Conservation (phyloP, 1,140 invertebrate genomes). For the Microvelia longipes region DNA sequence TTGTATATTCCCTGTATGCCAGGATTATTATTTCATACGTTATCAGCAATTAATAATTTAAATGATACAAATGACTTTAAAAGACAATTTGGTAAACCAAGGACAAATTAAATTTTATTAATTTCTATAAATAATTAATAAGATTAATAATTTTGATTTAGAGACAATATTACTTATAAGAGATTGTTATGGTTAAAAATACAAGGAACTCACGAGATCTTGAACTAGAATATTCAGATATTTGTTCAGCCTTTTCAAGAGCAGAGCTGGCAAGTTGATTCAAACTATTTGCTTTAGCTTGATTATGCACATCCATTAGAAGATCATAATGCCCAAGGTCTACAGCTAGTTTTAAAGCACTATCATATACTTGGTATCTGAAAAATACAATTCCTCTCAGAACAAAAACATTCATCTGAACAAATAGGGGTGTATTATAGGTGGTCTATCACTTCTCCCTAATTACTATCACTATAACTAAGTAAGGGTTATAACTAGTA, state of each 20-base stretch:
- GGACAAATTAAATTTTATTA: too few relatives aligned
- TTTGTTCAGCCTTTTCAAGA: slow-evolving; percentile 34
- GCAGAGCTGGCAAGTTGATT: slow-evolving; percentile 56
- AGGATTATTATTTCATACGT: too few relatives aligned
- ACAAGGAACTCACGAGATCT: slow-evolving; percentile 1
- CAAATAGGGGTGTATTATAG: neutral
- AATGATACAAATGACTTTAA: too few relatives aligned
- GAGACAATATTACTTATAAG: too few relatives aligned
- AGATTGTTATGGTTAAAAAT: too few relatives aligned
- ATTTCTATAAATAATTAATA: too few relatives aligned
- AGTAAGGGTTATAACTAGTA: slow-evolving; percentile 5
- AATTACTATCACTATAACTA: too few relatives aligned
- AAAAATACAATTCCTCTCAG: slow-evolving; percentile 15
- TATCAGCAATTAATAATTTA: too few relatives aligned
- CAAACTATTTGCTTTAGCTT: slow-evolving; percentile 49
- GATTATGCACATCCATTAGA: slow-evolving; percentile 70
- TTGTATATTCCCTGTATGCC: too few relatives aligned
- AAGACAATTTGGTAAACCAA: too few relatives aligned
- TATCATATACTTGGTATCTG: slow-evolving; percentile 64
- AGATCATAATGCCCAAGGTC: slow-evolving; percentile 67
- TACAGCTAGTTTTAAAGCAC: slow-evolving; percentile 69
- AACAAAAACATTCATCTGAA: slow-evolving; percentile 7
- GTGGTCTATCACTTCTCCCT: too few relatives aligned
- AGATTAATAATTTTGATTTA: too few relatives aligned
- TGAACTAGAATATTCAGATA: slow-evolving; percentile 14